Evolutionary conservation across 2,888 invertebrate species (phyloP).

Genomic region (Mimachlamys varia): DNA sequence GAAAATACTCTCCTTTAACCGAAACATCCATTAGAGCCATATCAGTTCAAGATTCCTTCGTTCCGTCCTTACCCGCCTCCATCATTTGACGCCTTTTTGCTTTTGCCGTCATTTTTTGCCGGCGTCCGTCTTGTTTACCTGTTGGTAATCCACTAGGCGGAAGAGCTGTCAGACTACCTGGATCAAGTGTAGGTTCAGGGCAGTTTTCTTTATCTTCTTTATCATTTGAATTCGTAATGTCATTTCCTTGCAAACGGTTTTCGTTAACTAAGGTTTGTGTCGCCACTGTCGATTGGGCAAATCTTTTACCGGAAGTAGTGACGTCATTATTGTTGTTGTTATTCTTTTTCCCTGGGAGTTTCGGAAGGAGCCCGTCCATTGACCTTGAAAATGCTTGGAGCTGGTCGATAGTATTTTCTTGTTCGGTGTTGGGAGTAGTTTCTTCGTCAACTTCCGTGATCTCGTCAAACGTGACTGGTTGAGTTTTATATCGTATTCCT

Average conservation of each 20-base stretch:
- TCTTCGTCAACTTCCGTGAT: slow-evolving; percentile 89
- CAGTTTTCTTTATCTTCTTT: slow-evolving; percentile 66
- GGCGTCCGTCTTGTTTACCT: slow-evolving; percentile 59
- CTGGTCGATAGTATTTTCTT: slow-evolving; percentile 60
- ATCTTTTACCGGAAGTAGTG: slow-evolving; percentile 37
- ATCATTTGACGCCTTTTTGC: slow-evolving; percentile 75
- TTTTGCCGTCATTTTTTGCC: slow-evolving; percentile 73
- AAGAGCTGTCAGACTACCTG: slow-evolving; percentile 54
- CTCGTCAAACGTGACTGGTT: slow-evolving; percentile 90
- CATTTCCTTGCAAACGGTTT: slow-evolving; percentile 55
- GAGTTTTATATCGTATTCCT: slow-evolving; percentile 85
- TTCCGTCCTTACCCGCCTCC: slow-evolving; percentile 53
- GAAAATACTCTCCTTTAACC: background rate
- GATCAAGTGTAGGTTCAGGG: slow-evolving; percentile 47
- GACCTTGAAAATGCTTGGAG: slow-evolving; percentile 79
- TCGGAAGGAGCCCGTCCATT: slow-evolving; percentile 78
- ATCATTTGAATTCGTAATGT: slow-evolving; percentile 40
- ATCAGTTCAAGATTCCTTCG: background rate
- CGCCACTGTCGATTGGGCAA: background rate
- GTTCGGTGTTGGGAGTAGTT: slow-evolving; percentile 55
- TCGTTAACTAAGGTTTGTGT: slow-evolving; percentile 39
- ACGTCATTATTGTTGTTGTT: slow-evolving; percentile 35
- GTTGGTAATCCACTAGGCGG: slow-evolving; percentile 62
- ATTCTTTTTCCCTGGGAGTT: slow-evolving; percentile 45
- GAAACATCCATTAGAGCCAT: background rate